Evolutionary conservation across 2,888 invertebrate genomes (phyloP), one percentile per base, ranked within the genome.

Genomic region (Colletes collaris): DNA sequence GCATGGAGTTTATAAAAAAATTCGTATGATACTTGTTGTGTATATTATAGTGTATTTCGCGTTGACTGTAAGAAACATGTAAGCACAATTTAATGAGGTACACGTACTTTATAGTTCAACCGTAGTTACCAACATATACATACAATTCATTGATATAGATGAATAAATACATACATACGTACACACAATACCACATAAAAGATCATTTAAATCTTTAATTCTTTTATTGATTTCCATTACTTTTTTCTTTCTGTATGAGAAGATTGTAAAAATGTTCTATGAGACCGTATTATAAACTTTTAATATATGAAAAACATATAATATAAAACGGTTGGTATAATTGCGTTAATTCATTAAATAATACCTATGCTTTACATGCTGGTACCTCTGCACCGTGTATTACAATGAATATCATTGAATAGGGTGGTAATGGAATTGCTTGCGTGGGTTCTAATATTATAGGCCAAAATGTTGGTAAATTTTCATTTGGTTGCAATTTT

Each of bases 351-450:
- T 59, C 44, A 53, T 68, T 67, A 16, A n/a, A 27, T 58, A 64
- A 56, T 62, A 55, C 27, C 83, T 73, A 87, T 37, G 71, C 49
- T 46, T 50, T 58, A 78, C 92, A 92, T 11, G 92, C 88, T 81
- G 89, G 76, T 70, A 90, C 93, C 92, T 86, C 89, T 85, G 87
- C 92, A 81, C 94, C 94, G 87, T 94, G 94, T 76, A 95, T 92
- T 3, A 95, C 94, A 94, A 96, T 95, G 92, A 96, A 96, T 58
- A 94, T 95, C 88, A 96, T 94, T 7, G 96, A 95, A 88, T 94
- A 95, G 62, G 95, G 94, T 5, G 95, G 95, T 92, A 96, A 93
- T 37, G 93, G 91, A 72, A 95, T 92, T 0, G 68, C 58, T 84
- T 94, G 93, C 1, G 93, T 92, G 88, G 93, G 93, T 78, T 93